Base-by-base conservation (phyloP, 64 coral and sea anemone genomes). In the Pachyseris speciosa region DNA sequence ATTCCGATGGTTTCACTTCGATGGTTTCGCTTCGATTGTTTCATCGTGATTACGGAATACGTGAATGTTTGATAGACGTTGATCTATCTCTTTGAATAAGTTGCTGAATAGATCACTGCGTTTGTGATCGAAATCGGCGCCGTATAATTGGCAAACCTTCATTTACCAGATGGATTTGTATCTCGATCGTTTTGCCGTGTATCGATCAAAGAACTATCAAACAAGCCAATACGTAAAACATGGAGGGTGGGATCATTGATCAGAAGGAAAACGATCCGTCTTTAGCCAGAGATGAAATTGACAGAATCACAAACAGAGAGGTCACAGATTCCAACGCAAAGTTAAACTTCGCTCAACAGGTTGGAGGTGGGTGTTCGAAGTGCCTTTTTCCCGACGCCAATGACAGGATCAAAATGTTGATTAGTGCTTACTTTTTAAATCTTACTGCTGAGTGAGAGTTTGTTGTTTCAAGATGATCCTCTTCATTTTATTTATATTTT, bases 201-300 rank as follows among this genome's bases (percentile, higher is more conserved):
- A 4, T 20, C 44, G 13, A 47, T 20, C 15, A 57, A 57, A 20
- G n/a, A n/a, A n/a, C n/a, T n/a, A n/a, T 68, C 29, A 27, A 24
- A 41, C 36, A 33, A 77, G 13, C 4, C 1, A 81, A 15, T 22
- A 5, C 6, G 5, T 60, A 40, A 29, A 42, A 7, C 22, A 81
- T 81, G 77, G 77, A 81, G 27, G 7, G n/a, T 61, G 33, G 17
- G 27, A 17, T 38, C n/a, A 81, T 27, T 61, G 0, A 7, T 37
- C 77, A 81, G 37, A 81, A 81, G 36, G 77, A 81, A 61, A 81
- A 81, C 10, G 37, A 81, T 40, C 77, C 77, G 5, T 63, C 22
- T 26, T 24, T 61, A 1, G 12, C 77, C 5, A 63, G 20, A 41
- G 32, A 60, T 61, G 36, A 15, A 79, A 79, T 20, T 12, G 67